phyloP scores from a whole-genome alignment of 2,797 vertebrate genomes.

The Tragopan temminckii region DNA sequence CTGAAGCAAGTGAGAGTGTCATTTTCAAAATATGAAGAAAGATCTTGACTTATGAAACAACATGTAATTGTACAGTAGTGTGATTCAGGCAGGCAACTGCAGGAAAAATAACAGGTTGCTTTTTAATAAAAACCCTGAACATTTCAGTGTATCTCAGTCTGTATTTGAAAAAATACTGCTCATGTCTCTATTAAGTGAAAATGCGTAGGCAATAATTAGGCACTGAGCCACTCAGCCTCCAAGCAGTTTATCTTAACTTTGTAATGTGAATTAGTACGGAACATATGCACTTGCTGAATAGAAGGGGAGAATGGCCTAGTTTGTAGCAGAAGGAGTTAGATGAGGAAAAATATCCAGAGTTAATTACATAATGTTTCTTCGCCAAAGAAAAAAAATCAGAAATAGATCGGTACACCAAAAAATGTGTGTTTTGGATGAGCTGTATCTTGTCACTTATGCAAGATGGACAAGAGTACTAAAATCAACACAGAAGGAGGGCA shows the following conservation, averaged over 20 bases:
- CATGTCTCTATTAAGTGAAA: not conserved
- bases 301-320: not conserved
- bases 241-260: not conserved
- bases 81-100: not conserved
- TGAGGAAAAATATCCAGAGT: not conserved
- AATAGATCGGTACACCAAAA: not conserved
- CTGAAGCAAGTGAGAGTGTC: not conserved
- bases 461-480: not conserved
- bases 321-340: not conserved
- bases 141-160: not conserved
- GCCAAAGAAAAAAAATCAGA: not conserved
- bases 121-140: not conserved
- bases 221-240: not conserved
- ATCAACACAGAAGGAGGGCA: not conserved
- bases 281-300: not conserved
- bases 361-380: not conserved
- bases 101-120: not conserved
- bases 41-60: not conserved
- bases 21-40: not conserved
- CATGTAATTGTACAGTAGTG: not conserved
- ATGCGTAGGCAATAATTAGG: not conserved
- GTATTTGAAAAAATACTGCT: not conserved
- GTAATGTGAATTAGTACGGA: conserved; percentile 10
- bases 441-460: not conserved
- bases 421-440: not conserved